Evolutionary conservation across 2,888 invertebrate genomes (phyloP), one percentile per base, ranked within the genome.

Genomic region (Hanleya hanleyi): DNA sequence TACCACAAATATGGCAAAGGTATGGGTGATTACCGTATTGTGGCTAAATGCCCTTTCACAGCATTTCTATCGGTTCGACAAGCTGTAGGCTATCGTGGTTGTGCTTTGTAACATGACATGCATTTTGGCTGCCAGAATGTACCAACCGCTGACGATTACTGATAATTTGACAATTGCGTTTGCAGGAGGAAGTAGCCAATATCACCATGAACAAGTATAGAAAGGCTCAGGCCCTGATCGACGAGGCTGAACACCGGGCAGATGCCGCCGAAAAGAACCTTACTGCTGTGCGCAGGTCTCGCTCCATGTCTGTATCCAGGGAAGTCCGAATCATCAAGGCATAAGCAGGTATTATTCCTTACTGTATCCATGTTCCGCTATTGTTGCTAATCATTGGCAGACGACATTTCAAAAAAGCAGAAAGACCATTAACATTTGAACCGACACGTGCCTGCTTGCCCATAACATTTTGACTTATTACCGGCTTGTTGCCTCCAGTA

Each of bases 201-300:
- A 88, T 90, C 77, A 89, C 90, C 41, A 88, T 90, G 90, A 90
- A 89, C 84, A 90, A 90, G 81, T 90, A 90, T 86, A 86, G 90
- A 79, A 90, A 90, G 80, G 89, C 89, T 62, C 88, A 88, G 76
- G 77, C 85, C 66, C 77, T 88, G 79, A 80, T 90, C 66, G 90
- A 90, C 66, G 90, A 90, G 74, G 89, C 89, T 47, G 90, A 90
- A 77, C 79, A 83, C 79, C 76, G 89, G 66, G 90, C 90, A 49
- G 90, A 90, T 76, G 80, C 81, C 74, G 90, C 89, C 61, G 90
- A 89, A 81, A 88, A 88, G 82, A 87, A 84, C 82, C 81, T 89
- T 69, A 77, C 84, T 66, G 73, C 83, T 65, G 83, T 86, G 49
- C 84, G 89, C 70, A 81, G 86, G 51, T 79, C 87, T 66, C 85